Evolutionary conservation across 2,888 invertebrate genomes (phyloP), one percentile per base, ranked within the genome.

Genomic region (Mesorhabditis belari): DNA sequence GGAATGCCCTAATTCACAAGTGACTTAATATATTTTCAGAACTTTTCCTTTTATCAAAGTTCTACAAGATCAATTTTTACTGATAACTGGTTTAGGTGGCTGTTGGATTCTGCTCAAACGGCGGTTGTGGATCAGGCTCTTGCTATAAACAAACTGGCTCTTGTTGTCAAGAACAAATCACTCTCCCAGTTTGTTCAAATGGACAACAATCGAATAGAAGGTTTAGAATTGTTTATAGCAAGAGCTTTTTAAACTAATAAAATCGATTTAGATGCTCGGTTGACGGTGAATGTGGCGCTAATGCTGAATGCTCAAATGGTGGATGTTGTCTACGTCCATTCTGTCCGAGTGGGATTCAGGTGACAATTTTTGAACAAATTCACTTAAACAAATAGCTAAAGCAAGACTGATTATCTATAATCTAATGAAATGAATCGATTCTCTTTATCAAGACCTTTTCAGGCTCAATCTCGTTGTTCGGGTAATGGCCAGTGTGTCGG

Each of bases 301-400:
- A 76, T n/a, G 61, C 70, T 52, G 77, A 78, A 58, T 80, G 80
- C 59, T 71, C 73, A 4, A 77, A 76, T 56, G 77, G 77, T 5
- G 80, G 78, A 4, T 77, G 79, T 57, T 80, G 79, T 61, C 77
- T 75, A 6, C 65, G 72, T 52, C 75, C 76, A n/a, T 72, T 69
- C 66, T 80, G 80, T 60, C 78, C 80, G 12, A 73, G 71, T 6
- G 78, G 78, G 54, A 69, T 70, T 5, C 75, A 72, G 61, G 69
- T n/a, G n/a, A n/a, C n/a, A n/a, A n/a, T n/a, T n/a, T n/a, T n/a
- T n/a, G n/a, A n/a, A n/a, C n/a, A n/a, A n/a, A n/a, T n/a, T 52
- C 50, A 24, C 2, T 25, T 6, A n/a, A n/a, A 49, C 23, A 57
- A 9, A 0, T 57, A 19, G 49, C n/a, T 26, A 56, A 49, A 12